phyloP scores from a whole-genome alignment of 2,113 vertebrate genomes.

The Butorides virescens region DNA sequence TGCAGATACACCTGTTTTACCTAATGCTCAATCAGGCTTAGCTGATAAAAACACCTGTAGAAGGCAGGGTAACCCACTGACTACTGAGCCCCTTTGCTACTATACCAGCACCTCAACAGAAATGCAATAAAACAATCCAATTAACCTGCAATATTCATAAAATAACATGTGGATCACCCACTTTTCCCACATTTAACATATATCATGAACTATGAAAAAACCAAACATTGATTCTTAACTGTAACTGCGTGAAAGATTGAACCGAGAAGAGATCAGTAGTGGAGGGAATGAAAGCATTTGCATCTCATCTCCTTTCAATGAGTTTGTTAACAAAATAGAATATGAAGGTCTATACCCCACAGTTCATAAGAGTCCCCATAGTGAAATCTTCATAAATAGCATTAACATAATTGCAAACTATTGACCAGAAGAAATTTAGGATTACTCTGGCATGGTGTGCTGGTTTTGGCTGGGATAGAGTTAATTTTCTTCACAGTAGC shows the following conservation, averaged over 20 bases:
- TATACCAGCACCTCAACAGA: not conserved
- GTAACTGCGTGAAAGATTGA: not conserved
- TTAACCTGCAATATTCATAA: not conserved
- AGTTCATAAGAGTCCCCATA: not conserved
- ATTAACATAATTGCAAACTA: not conserved
- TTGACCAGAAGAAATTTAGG: not conserved
- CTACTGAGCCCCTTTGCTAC: not conserved
- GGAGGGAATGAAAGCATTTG: not conserved
- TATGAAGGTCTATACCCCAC: not conserved
- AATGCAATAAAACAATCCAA: not conserved
- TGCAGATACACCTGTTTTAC: not conserved
- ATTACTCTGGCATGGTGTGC: not conserved
- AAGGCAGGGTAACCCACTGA: fast-evolving
- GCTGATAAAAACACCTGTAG: not conserved
- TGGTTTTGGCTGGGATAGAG: too few species aligned
- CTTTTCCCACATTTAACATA: not conserved
- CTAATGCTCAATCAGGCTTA: not conserved
- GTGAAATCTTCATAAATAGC: not conserved
- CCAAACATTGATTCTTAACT: not conserved
- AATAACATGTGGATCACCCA: not conserved
- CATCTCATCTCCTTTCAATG: not conserved
- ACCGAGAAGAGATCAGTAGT: not conserved
- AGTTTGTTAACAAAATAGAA: not conserved
- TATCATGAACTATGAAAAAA: not conserved
- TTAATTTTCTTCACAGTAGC: too few species aligned